phyloP scores from a whole-genome alignment of 1,140 invertebrate species.

The Ptiloglossa arizonensis region DNA sequence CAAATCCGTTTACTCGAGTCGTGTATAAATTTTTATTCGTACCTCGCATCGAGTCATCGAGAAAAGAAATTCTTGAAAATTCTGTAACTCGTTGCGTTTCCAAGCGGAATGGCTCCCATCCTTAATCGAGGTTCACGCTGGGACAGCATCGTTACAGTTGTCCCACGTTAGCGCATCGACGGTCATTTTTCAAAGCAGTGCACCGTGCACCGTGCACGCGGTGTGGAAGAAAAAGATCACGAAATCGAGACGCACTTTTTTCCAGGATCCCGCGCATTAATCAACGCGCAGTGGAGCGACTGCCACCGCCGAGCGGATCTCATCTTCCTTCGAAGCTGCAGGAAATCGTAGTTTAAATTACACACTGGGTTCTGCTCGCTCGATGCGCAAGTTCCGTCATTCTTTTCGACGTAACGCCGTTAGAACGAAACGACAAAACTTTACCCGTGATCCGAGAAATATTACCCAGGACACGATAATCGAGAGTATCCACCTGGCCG shows the following conservation, averaged over 20 bases:
- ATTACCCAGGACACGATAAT: slow-evolving; percentile 1
- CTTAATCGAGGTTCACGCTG: no score
- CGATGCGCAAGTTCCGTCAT: not conserved
- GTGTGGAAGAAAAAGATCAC: not conserved
- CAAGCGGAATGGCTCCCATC: no score
- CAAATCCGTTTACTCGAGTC: no score
- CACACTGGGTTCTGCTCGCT: not conserved
- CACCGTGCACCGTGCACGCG: not conserved
- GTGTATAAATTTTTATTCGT: no score
- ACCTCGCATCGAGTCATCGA: no score
- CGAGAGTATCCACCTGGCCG: not conserved
- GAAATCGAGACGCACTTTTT: not conserved
- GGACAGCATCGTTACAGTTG: no score
- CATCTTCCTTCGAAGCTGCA: not conserved
- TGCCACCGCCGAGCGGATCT: not conserved
- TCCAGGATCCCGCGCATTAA: not conserved
- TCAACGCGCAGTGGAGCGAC: not conserved
- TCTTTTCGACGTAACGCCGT: not conserved
- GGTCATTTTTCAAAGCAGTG: no score
- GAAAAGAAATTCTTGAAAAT: no score
- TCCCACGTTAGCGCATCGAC: not conserved
- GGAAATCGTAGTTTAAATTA: slow-evolving; percentile 14
- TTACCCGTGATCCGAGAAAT: not conserved
- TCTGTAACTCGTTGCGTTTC: no score
- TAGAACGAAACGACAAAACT: not conserved